These are phyloP conservation scores for Apoderus coryli DNA, from an alignment of 2,888 invertebrate species.

Conservation along the genomic window DNA sequence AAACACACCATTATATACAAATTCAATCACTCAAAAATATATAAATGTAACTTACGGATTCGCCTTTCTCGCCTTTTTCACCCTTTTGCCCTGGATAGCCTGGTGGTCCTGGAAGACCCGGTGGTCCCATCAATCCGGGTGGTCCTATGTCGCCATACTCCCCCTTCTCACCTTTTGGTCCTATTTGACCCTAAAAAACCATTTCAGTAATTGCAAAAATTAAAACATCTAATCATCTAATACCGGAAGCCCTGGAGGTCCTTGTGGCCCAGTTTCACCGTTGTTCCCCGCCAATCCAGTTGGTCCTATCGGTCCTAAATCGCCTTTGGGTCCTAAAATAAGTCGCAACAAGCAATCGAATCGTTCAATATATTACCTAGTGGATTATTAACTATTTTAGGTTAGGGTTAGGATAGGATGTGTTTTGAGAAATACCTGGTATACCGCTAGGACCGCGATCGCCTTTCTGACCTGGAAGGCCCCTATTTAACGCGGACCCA, in stretches of 20 bases:
- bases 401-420: too few species aligned
- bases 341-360: too few species aligned
- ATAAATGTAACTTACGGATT: slow-evolving; percentile 63
- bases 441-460: slow-evolving; percentile 37
- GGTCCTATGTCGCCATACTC: slow-evolving; percentile 86
- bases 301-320: slow-evolving; percentile 59
- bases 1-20: slow-evolving; percentile 6
- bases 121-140: slow-evolving; percentile 88
- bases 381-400: too few species aligned
- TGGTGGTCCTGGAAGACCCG: slow-evolving; percentile 67
- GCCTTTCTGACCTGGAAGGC: slow-evolving; percentile 44
- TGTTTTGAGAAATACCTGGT: slow-evolving; percentile 28
- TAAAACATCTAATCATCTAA: too few species aligned
- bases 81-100: slow-evolving; percentile 84
- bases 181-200: slow-evolving; percentile 51
- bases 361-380: too few species aligned
- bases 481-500: slow-evolving; percentile 43
- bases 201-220: too few species aligned
- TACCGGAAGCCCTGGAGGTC: slow-evolving; percentile 75
- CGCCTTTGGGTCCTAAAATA: slow-evolving; percentile 58
- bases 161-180: slow-evolving; percentile 78
- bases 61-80: slow-evolving; percentile 84
- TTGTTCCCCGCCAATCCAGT: slow-evolving; percentile 59
- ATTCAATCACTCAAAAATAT: not conserved
- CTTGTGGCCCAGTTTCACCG: slow-evolving; percentile 73